Base-by-base conservation (phyloP, 2,888 invertebrate species). In the Limenitis camilla region DNA sequence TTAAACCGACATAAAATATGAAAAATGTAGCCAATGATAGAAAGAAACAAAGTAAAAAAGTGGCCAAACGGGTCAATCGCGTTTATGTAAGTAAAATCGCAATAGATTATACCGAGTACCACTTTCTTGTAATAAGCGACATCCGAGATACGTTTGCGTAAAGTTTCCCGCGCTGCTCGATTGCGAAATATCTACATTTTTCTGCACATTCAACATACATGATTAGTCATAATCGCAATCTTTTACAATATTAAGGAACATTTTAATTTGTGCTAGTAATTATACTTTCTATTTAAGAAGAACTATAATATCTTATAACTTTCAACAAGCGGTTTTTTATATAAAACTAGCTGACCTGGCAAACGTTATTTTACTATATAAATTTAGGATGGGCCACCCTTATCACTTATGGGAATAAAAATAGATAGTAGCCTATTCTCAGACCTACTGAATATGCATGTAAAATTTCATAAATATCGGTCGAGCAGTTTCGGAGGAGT, bases 141-240 rank as follows among this genome's bases (percentile, higher is more conserved):
- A 55, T 55, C 55, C 55, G 47, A 53, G 47, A 32, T 27, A 32
- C 2, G 60, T 57, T 56, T 59, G 57, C 56, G 59, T 59, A 57
- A 62, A 65, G 68, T 68, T 74, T 72, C 79, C 74, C 72, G 64
- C 64, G 61, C 68, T 81, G 81, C 74, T 73, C 69, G 66, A 61
- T 66, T 60, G 43, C 64, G 59, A 52, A 64, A 65, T 72, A 56
- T 70, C 69, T 71, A 74, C 74, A 76, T 78, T 79, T 76, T 72
- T 63, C 73, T 71, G 72, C 69, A 52, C 53, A 56, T 54, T 60
- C 69, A 46, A 66, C 57, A 65, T 69, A 70, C 62, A 63, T 58
- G 51, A 67, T 67, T 67, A 70, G 52, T 66, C 62, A 65, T 61
- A 55, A 60, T 60, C 33, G 53, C 52, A 53, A 55, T 55, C 60